Percentiles rank a stretch among this genome's conserved stretches.
Evolutionary conservation across 92 coral and sea anemone genomes (phyloP).

Genomic region (Epizoanthus scotinus): DNA sequence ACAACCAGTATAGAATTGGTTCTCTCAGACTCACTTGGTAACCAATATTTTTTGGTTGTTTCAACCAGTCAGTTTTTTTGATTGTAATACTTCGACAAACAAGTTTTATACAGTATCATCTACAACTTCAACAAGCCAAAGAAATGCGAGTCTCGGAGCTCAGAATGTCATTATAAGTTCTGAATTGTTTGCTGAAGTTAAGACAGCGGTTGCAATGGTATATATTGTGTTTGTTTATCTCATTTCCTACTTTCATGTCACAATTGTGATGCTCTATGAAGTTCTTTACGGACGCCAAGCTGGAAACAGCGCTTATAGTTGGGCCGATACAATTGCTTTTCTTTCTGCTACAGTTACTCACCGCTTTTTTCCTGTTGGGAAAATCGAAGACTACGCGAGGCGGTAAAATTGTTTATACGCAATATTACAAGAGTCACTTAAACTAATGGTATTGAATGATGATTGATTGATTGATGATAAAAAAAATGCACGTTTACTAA

Average conservation of each 20-base stretch:
- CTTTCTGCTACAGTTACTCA: conserved; percentile 18
- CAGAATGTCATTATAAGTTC: too few species aligned
- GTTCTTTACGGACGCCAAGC: conserved; percentile 6
- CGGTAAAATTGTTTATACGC: not conserved
- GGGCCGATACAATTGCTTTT: conserved; percentile 52
- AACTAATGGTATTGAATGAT: too few species aligned
- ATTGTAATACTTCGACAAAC: too few species aligned
- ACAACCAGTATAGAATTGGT: too few species aligned
- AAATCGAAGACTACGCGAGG: conserved; percentile 33
- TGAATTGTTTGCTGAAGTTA: too few species aligned
- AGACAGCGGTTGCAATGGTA: conserved; percentile 14
- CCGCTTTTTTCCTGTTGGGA: conserved; percentile 45
- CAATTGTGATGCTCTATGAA: conserved; percentile 16
- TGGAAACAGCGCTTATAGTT: conserved; percentile 29
- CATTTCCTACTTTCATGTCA: conserved; percentile 36
- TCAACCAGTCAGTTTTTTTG: too few species aligned
- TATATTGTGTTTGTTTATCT: conserved; percentile 37
- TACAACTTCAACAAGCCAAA: not conserved
- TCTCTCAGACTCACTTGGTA: too few species aligned
- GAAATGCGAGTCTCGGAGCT: not conserved
- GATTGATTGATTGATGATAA: too few species aligned
- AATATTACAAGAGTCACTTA: too few species aligned
- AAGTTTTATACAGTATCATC: too few species aligned
- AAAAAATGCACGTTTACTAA: too few species aligned
- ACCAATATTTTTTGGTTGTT: too few species aligned